Evolutionary conservation across 2,797 vertebrate genomes (phyloP).

Genomic region (Channallabes apus): DNA sequence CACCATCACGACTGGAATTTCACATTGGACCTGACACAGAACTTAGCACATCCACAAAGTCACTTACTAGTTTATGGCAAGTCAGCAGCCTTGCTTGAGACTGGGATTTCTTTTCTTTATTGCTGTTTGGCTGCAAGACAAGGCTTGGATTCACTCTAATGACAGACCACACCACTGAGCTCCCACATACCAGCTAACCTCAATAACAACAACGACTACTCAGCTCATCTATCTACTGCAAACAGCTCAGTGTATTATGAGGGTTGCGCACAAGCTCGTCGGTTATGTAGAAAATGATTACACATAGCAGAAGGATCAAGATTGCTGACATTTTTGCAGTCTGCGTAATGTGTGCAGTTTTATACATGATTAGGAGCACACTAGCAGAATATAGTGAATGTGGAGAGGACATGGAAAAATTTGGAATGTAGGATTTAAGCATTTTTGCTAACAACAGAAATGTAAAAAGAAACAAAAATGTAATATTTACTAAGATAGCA

Average conservation of each 20-base stretch:
- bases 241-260: neutral
- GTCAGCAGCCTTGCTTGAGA: conserved; percentile 31
- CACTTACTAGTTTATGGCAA: neutral
- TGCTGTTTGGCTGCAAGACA: conserved; percentile 9
- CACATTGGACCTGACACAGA: neutral
- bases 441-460: neutral
- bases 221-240: conserved; percentile 8
- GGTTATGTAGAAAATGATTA: neutral
- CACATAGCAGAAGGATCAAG: neutral
- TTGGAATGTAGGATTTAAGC: neutral
- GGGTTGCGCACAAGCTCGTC: neutral
- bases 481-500: neutral
- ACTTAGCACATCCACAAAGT: neutral
- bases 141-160: conserved; percentile 55
- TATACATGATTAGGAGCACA: neutral
- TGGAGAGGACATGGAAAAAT: neutral
- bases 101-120: conserved; percentile 5
- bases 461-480: neutral
- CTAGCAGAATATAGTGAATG: neutral
- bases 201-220: conserved; percentile 34
- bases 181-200: conserved; percentile 39
- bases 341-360: neutral
- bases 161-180: conserved; percentile 55
- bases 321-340: neutral
- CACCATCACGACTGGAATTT: neutral